Conservation (phyloP, 2,888 invertebrate species). For the Pardosa pseudoannulata region DNA sequence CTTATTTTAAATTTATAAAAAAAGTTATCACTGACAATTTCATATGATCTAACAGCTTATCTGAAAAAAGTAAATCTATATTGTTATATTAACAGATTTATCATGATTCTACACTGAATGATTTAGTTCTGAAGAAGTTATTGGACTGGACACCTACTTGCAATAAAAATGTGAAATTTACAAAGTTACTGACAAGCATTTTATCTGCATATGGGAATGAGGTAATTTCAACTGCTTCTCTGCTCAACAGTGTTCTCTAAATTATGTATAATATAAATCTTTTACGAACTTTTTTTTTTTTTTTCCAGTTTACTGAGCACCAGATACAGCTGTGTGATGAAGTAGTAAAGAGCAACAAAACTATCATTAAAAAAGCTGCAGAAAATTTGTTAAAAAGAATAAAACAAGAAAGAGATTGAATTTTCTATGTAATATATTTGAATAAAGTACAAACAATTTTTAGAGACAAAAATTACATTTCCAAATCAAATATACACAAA, state of each 20-base stretch:
- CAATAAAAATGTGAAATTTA: conserved; percentile 46
- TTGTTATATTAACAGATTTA: too few species aligned
- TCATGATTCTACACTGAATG: conserved; percentile 11
- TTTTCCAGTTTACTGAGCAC: conserved; percentile 21
- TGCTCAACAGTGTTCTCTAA: too few species aligned
- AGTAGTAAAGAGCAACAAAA: conserved; percentile 30
- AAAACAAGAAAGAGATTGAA: not conserved
- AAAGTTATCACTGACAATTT: too few species aligned
- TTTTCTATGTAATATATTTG: not conserved
- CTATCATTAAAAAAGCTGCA: conserved; percentile 56
- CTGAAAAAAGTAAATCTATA: too few species aligned
- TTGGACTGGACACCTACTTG: conserved; percentile 20
- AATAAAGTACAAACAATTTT: not conserved
- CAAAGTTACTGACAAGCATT: conserved; percentile 38
- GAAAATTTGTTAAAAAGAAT: conserved; percentile 52
- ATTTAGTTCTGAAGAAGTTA: conserved; percentile 23
- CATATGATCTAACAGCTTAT: too few species aligned
- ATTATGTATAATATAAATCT: too few species aligned
- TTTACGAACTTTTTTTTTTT: not conserved
- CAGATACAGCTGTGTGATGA: conserved; percentile 34
- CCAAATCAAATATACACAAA: conserved; percentile 46
- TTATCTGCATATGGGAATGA: conserved; percentile 45
- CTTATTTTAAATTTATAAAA: too few species aligned
- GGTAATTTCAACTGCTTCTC: conserved; percentile 27
- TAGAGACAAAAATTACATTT: not conserved